phyloP scores from a whole-genome alignment of 2,797 vertebrate species.

The Lycodopsis pacificus region DNA sequence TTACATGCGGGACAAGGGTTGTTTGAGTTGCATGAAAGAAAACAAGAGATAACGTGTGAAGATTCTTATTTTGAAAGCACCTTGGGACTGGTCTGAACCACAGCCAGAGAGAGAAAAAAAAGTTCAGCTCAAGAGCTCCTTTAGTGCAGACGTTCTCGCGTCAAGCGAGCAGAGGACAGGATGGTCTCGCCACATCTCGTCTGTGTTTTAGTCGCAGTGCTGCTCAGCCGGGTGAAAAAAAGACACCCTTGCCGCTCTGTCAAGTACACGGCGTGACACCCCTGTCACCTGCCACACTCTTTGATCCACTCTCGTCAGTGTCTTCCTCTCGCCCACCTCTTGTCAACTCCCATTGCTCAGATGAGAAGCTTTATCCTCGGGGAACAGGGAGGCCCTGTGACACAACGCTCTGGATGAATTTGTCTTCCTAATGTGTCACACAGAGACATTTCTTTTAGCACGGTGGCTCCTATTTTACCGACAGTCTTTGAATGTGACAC shows the following conservation, averaged over 20 bases:
- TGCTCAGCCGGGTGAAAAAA: slow-evolving; percentile 45
- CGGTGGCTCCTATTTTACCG: slow-evolving; percentile 29
- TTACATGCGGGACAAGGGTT: not conserved
- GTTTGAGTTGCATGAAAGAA: not conserved
- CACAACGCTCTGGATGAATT: slow-evolving; percentile 53
- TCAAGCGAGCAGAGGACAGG: not conserved
- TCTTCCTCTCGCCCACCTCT: slow-evolving; percentile 57
- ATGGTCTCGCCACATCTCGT: slow-evolving; percentile 10
- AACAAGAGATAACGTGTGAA: not conserved
- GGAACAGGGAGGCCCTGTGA: slow-evolving; percentile 20
- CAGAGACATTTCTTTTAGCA: slow-evolving; percentile 44
- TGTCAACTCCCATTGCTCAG: slow-evolving; percentile 64
- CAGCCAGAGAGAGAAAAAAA: not conserved
- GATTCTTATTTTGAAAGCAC: not conserved
- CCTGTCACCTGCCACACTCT: slow-evolving; percentile 70
- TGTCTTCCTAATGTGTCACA: slow-evolving; percentile 60
- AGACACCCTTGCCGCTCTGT: slow-evolving; percentile 22
- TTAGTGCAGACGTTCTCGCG: not conserved
- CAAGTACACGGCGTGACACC: slow-evolving; percentile 45
- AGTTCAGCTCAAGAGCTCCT: not conserved
- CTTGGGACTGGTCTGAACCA: not conserved
- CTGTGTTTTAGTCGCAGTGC: slow-evolving; percentile 35
- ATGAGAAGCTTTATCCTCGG: slow-evolving; percentile 46
- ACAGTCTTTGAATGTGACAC: slow-evolving; percentile 48
- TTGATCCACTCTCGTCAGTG: slow-evolving; percentile 59